Evolutionary conservation across 1,140 invertebrate species (phyloP).

Genomic region (Homalodisca vitripennis): DNA sequence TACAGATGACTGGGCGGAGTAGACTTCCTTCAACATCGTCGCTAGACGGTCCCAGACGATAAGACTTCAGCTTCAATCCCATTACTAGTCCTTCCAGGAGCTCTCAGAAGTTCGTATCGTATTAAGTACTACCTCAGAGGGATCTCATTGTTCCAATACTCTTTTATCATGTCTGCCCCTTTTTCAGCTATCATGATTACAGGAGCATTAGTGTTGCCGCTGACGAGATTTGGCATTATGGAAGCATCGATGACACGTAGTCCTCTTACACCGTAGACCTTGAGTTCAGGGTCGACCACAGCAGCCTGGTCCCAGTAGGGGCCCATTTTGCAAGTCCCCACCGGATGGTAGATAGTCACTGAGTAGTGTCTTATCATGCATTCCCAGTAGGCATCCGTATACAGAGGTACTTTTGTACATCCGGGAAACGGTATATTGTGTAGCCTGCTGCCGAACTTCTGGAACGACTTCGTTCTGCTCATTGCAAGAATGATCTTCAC

Average conservation of each 20-base stretch:
- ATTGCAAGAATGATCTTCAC: conserved; percentile 75
- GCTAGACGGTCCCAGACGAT: too few species aligned
- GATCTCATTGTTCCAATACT: conserved; percentile 59
- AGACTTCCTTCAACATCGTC: too few species aligned
- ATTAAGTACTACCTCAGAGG: conserved; percentile 13
- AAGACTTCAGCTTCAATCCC: too few species aligned
- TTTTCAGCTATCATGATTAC: conserved; percentile 85
- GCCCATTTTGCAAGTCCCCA: conserved; percentile 93
- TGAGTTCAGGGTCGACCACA: conserved; percentile 81
- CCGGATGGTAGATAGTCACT: conserved; percentile 82
- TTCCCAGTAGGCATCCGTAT: conserved; percentile 75
- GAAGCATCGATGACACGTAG: conserved; percentile 83
- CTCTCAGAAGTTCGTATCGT: too few species aligned
- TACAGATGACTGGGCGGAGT: too few species aligned
- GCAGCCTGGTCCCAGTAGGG: conserved; percentile 77
- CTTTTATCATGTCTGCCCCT: conserved; percentile 78
- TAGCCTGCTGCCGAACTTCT: conserved; percentile 63
- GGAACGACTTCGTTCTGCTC: conserved; percentile 69
- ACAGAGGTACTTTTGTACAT: conserved; percentile 62
- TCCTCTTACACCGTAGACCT: conserved; percentile 76
- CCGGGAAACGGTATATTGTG: conserved; percentile 67
- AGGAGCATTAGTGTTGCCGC: conserved; percentile 82
- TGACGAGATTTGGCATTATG: conserved; percentile 80
- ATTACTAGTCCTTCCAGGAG: too few species aligned
- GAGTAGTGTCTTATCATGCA: conserved; percentile 81